Evolutionary conservation across 2,113 vertebrate species (phyloP), one percentile per base, ranked within the genome.

Genomic region (Nicator chloris): DNA sequence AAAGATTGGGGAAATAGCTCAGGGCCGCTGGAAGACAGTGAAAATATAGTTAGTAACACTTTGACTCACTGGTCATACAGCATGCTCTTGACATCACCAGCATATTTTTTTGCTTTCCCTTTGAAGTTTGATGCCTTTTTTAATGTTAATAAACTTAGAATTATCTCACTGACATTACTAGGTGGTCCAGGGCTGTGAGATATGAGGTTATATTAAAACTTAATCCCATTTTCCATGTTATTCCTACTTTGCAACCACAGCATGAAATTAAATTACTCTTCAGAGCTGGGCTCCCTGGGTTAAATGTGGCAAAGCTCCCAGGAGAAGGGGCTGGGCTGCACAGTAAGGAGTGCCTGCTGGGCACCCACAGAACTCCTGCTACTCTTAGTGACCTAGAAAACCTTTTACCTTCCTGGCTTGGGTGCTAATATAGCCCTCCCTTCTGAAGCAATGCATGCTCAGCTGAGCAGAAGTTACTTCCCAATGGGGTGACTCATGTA

Each of bases 141-240:
- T 4, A 39, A 82, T n/a, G 40, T 44, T 82, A 86, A 88, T 90
- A 51, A 45, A 56, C 57, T 82, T 79, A 45, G 42, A 78, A 82
- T 73, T 79, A 92, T 91, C 80, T 95, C 64, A 51, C 40, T 78
- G 26, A 44, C 40, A 18, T 87, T 86, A 63, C 63, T 82, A 85
- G 94, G 96, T 96, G 94, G 93, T 92, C 94, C 59, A 35, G 83
- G 37, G 69, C 57, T 64, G 40, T 33, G 49, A 90, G 80, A 71
- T 84, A 64, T 15, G 75, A 87, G 71, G 69, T 82, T 86, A 57
- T 69, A 45, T 90, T 82, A 92, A 88, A 56, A 61, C 64, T 75
- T 93, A 95, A 93, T 86, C 93, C 82, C 35, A 75, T 93, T 91
- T 86, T 76, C 61, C 65, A 33, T 78, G 49, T 93, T 95, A 75